These are phyloP conservation scores for Iguana delicatissima DNA, from an alignment of 2,797 vertebrate genomes.

Conservation along the genomic window DNA sequence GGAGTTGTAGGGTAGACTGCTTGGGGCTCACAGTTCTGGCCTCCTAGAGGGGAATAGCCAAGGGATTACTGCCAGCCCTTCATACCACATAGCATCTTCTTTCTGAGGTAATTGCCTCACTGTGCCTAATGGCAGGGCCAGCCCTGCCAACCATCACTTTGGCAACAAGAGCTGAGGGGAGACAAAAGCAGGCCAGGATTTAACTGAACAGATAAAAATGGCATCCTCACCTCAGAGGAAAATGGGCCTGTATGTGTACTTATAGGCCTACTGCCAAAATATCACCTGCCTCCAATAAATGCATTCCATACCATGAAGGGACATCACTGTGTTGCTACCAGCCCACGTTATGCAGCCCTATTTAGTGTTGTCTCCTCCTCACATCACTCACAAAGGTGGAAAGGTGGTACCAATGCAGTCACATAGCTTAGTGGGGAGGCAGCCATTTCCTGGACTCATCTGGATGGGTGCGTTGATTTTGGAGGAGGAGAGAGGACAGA, in stretches of 20 bases:
- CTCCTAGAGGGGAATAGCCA: not conserved
- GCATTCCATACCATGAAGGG: not conserved
- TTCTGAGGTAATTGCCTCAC: not conserved
- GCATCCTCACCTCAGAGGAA: not conserved
- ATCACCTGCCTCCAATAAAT: not conserved
- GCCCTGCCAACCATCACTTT: not conserved
- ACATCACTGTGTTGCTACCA: not conserved
- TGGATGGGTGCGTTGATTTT: slow-evolving; percentile 66
- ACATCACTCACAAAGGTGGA: slow-evolving; percentile 75
- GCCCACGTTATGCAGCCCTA: not conserved
- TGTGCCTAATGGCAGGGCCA: not conserved
- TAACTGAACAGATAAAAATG: not conserved
- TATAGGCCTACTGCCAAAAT: not conserved
- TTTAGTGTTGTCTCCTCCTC: fast-evolving
- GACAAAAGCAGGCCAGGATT: not conserved
- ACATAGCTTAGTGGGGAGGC: slow-evolving; percentile 72
- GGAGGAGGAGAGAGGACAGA: slow-evolving; percentile 61
- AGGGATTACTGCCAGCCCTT: not conserved
- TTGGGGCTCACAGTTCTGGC: not conserved
- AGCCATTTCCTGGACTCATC: slow-evolving; percentile 63
- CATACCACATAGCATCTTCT: not conserved
- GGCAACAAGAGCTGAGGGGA: not conserved
- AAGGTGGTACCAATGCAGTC: slow-evolving; percentile 63
- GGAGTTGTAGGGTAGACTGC: not conserved
- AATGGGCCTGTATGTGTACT: not conserved